phyloP scores from a whole-genome alignment of 2,113 vertebrate species.

The Glareola pratincola region DNA sequence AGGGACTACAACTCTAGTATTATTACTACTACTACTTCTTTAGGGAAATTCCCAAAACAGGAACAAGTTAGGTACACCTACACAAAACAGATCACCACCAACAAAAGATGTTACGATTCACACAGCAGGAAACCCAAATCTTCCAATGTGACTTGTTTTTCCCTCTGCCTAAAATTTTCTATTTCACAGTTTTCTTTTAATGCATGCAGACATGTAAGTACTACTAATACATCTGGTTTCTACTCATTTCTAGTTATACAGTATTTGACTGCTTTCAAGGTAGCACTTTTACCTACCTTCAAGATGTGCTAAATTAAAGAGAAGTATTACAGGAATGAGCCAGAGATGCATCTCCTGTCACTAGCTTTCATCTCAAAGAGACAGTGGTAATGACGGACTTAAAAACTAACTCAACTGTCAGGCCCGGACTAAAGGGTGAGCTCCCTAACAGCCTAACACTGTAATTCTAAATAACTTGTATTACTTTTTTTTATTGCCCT shows the following conservation, averaged over 20 bases:
- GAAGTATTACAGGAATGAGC: neutral
- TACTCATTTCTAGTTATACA: neutral
- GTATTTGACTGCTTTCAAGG: neutral
- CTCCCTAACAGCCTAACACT: neutral
- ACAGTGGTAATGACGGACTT: neutral
- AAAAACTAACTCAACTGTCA: neutral
- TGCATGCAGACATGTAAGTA: neutral
- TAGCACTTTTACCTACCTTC: neutral
- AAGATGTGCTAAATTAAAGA: neutral
- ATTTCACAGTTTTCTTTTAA: neutral
- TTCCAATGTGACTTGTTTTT: neutral
- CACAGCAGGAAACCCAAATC: neutral
- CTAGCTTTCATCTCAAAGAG: neutral
- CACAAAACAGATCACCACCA: neutral
- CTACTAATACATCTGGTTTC: neutral
- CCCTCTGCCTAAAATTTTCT: neutral
- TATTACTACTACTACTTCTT: neutral
- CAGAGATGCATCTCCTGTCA: neutral
- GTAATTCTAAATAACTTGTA: neutral
- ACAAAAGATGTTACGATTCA: neutral
- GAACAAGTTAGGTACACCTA: neutral
- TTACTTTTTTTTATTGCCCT: neutral
- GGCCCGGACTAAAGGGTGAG: neutral
- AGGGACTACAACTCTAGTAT: neutral
- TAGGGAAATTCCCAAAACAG: neutral